Base-by-base conservation (phyloP, 2,113 vertebrate species). In the Chionodraco myersi region DNA sequence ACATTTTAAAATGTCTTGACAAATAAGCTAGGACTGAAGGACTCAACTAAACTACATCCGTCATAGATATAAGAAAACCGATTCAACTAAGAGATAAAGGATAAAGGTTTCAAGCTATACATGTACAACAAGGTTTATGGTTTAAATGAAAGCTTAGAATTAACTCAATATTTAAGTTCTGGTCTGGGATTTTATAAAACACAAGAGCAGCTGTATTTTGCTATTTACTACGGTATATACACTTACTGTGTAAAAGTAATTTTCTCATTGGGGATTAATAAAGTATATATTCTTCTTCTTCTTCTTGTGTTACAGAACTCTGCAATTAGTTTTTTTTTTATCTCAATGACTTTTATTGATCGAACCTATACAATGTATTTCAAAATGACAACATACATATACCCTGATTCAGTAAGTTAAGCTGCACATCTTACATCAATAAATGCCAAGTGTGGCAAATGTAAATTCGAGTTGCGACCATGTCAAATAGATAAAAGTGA, bases 401-500 rank as follows among this genome's bases (percentile, higher is more conserved):
- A 41, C 9, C 60, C 60, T 58, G 41, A 16, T 30, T 30, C 30
- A 30, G 30, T 30, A 30, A 41, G 12, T 53, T 44, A 10, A 3
- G 57, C 36, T 65, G 13, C 44, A 63, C 56, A 36, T 6, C 16
- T 4, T n/a, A 6, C 11, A 9, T 44, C 41, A 61, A 45, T 62
- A 72, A 57, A 67, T 14, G 7, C 44, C 10, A 61, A 51, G 16
- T 44, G 54, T 14, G 41, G 41, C 48, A 53, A 45, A 72, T 44
- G 34, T 26, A 26, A n/a, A 47, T 36, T 71, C 45, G 59, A 69
- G 54, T 13, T 72, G 57, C 30, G 52, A 45, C 26, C 2, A 52
- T 54, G 83, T 47, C 47, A 77, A 81, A 65, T 2, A 18, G 23
- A 44, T 30, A 7, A 45, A 72, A 54, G 45, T 60, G 4, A 69